Conservation (phyloP, 2,113 vertebrate genomes). For the Tychaedon coryphoeus region DNA sequence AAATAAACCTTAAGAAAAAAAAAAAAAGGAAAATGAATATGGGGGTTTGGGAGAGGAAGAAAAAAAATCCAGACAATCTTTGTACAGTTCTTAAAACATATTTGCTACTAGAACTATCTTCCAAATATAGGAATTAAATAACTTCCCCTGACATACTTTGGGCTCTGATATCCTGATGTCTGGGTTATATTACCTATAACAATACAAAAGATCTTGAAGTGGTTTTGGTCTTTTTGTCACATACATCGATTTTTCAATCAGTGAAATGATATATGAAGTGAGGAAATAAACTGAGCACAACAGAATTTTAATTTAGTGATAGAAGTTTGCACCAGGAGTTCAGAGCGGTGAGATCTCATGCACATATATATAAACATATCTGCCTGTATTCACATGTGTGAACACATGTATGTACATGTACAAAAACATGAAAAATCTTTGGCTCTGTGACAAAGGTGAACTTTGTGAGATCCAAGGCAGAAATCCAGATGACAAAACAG, state of each 20-base stretch:
- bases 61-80: background rate
- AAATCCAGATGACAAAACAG: background rate
- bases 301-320: background rate
- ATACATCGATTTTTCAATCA: background rate
- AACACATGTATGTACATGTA: background rate
- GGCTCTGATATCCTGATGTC: background rate
- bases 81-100: background rate
- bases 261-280: background rate
- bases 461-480: background rate
- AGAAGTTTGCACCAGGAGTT: background rate
- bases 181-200: background rate
- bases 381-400: background rate
- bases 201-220: background rate
- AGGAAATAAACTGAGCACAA: background rate
- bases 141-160: background rate
- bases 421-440: background rate
- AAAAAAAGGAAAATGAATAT: background rate
- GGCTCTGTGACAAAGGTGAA: background rate
- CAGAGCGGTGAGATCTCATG: background rate
- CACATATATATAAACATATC: background rate
- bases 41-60: fast-evolving
- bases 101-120: background rate
- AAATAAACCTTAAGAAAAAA: background rate
- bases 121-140: background rate
- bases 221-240: background rate